phyloP scores from a whole-genome alignment of 2,888 invertebrate genomes.

The Hesperia comma region DNA sequence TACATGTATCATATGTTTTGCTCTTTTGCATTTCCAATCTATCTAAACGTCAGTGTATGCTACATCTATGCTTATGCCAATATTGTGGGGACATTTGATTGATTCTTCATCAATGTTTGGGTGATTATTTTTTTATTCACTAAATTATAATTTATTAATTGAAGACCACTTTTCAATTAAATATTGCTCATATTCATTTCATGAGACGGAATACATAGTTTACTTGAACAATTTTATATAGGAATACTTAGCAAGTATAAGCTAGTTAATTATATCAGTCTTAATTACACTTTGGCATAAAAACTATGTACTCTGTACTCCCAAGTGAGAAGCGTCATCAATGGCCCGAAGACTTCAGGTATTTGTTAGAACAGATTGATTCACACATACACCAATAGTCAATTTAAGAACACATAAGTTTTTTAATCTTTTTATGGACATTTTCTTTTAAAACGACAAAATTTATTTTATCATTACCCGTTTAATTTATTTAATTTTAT shows the following conservation, averaged over 20 bases:
- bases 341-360: slow-evolving; percentile 9
- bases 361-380: slow-evolving; percentile 48
- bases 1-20: too few relatives aligned
- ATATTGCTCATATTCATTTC: too few relatives aligned
- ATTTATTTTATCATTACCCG: slow-evolving; percentile 19
- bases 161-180: too few relatives aligned
- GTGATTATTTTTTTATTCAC: too few relatives aligned
- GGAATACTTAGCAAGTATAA: too few relatives aligned
- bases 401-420: slow-evolving; percentile 42
- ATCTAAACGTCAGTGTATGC: too few relatives aligned
- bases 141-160: too few relatives aligned
- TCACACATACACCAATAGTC: slow-evolving; percentile 60
- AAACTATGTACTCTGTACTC: neutral
- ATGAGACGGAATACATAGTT: slow-evolving; percentile 12
- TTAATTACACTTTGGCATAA: neutral
- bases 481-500: slow-evolving; percentile 28
- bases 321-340: neutral
- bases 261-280: slow-evolving; percentile 4
- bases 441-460: slow-evolving; percentile 12
- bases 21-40: too few relatives aligned
- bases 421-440: neutral
- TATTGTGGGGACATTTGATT: too few relatives aligned
- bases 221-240: neutral
- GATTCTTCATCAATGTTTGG: too few relatives aligned
- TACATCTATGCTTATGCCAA: too few relatives aligned